Conservation (phyloP, 2,888 invertebrate species). For the Willowsia nigromaculata region DNA sequence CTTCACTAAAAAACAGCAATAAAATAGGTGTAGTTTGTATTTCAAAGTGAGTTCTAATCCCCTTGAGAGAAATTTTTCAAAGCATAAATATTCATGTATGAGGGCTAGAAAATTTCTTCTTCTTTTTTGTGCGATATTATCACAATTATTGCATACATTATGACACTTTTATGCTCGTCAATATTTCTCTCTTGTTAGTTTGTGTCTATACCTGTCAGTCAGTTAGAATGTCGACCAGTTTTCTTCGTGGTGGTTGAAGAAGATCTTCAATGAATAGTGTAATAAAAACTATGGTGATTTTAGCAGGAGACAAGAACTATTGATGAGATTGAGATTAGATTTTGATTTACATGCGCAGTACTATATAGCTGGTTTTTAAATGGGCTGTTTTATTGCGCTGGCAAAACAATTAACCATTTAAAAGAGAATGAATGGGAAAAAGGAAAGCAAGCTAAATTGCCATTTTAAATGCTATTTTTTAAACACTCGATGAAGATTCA, state of each 20-base stretch:
- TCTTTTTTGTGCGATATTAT: neutral
- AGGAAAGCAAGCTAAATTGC: neutral
- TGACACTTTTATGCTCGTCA: neutral
- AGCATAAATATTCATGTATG: too few species aligned
- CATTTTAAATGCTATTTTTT: neutral
- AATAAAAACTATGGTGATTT: too few species aligned
- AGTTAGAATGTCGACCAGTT: neutral
- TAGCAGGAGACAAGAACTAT: neutral
- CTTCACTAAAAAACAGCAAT: neutral
- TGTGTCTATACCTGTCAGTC: neutral
- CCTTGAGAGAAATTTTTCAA: too few species aligned
- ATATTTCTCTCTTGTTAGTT: too few species aligned
- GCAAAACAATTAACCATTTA: neutral
- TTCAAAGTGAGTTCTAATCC: too few species aligned
- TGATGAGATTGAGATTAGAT: constrained; percentile 19
- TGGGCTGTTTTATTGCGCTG: neutral
- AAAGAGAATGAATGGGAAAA: neutral
- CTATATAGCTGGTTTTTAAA: too few species aligned
- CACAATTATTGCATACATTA: neutral
- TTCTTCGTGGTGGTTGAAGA: too few species aligned
- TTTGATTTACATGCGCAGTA: neutral
- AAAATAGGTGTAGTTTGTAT: too few species aligned
- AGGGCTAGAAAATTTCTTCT: too few species aligned
- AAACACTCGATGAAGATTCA: neutral
- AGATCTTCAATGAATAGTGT: too few species aligned